Base-by-base conservation (phyloP, 2,113 vertebrate species). In the Microtus pennsylvanicus region DNA sequence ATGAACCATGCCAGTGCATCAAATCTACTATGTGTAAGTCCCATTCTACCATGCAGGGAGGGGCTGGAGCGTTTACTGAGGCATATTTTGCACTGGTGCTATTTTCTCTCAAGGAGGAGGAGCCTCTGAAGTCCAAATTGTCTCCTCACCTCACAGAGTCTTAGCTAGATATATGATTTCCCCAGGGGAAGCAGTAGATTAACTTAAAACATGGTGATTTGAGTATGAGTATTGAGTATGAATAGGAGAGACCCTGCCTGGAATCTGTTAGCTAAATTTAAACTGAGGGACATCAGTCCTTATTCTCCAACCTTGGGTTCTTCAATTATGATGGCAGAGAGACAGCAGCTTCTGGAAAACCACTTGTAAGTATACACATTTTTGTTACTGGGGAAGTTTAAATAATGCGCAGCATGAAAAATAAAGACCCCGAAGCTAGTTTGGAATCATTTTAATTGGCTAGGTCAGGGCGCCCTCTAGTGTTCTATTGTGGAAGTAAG, bases 401-500 rank as follows among this genome's bases (percentile, higher is more conserved):
- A 75, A 65, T 63, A 80, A 78, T 75, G 21, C 30, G 0, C 22
- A 24, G 11, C 28, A 2, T 52, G 22, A 50, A 90, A 38, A 14
- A 5, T 24, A 16, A 14, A 67, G 89, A 95, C 9, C 13, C 63
- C 75, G 16, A 69, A 74, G 19, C 3, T 9, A 10, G 3, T 2
- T 21, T 22, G 78, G 19, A 92, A 42, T 89, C 5, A 82, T 38
- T 95, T 52, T 35, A 63, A 95, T 95, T 93, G 82, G 1, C 61
- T 78, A 38, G 61, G 38, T 87, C 93, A 78, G 61, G 92, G 74
- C 8, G 90, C 58, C 97, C 92, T 76, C 97, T 98, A 74, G 96
- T 94, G 97, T 75, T 94, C 19, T 2, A 0, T 45, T 69, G 0
- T 96, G 69, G 55, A 94, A 96, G 17, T 92, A 55, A 82, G 21